A percentile compares a stretch with the other conserved stretches of the same genome.
Conservation (phyloP, 2,797 vertebrate species). For the Rhinichthys osculus region DNA sequence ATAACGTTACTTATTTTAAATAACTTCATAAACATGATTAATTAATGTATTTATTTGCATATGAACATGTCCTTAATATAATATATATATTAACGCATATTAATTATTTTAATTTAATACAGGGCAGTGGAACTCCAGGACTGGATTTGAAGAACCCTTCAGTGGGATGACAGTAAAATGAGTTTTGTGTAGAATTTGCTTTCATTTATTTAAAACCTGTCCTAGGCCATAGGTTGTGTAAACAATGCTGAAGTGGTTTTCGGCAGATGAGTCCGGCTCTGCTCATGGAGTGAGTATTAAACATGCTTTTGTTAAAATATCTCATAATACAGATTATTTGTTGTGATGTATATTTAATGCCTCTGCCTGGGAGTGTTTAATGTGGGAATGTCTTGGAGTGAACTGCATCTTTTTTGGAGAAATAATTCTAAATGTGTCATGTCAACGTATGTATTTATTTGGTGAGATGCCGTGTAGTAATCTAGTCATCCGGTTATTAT, state of each 20-base stretch:
- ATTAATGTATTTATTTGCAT: neutral
- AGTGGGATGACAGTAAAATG: neutral
- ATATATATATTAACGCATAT: neutral
- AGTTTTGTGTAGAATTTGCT: neutral
- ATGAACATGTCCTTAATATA: neutral
- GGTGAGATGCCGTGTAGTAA: neutral
- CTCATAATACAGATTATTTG: neutral
- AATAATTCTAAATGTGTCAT: neutral
- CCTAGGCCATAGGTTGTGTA: conserved; percentile 19
- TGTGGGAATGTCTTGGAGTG: neutral
- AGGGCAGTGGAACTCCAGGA: neutral
- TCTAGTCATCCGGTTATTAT: no score
- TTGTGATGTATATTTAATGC: neutral
- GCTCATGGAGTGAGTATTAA: conserved; percentile 80
- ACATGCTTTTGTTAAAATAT: neutral
- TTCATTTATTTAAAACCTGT: conserved; percentile 12
- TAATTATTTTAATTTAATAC: neutral
- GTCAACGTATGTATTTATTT: neutral
- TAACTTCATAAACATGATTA: neutral
- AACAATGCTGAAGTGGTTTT: conserved; percentile 91
- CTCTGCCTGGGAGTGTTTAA: neutral
- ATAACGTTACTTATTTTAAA: neutral
- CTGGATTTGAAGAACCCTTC: neutral
- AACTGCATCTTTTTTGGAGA: neutral
- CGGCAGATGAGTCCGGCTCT: conserved; percentile 81